Evolutionary conservation across 2,888 invertebrate genomes (phyloP), one percentile per base, ranked within the genome.

Genomic region (Lingula anatina): DNA sequence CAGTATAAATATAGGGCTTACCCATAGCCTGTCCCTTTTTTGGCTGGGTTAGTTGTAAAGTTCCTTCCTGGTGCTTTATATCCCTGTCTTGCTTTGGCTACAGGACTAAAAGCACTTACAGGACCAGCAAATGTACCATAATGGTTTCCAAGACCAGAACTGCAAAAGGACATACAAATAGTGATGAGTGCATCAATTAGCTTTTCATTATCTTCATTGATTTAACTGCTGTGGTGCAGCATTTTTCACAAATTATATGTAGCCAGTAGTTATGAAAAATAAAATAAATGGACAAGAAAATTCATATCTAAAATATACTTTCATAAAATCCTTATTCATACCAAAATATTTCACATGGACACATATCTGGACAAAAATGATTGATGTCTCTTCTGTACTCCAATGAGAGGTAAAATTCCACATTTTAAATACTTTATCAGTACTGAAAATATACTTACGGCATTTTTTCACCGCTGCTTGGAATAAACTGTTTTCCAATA

Each of bases 1-100:
- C 31, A 3, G n/a, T 42, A 25, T 23, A n/a, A 27, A 26, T 18
- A 25, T 5, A 23, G 37, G 38, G 55, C 65, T 55, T 66, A 76
- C 70, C 77, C 77, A 66, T 65, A 77, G 38, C 77, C 77, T 42
- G 76, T 76, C 47, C 77, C 77, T 59, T 57, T 66, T 54, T 75
- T 76, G 12, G 70, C 65, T 28, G 76, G 76, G 51, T 73, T 75
- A 39, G 74, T 75, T 35, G 65, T 51, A 20, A 77, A 60, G 60
- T 77, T 77, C 58, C 68, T 75, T 20, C 66, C 65, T n/a, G 66
- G 53, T 9, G 60, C 40, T 51, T 65, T 65, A 46, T 59, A 58
- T 36, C 60, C 53, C 49, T 62, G 60, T 20, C 60, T 55, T 31
- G 61, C 54, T 50, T 56, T 65, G 3, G 43, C n/a, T 5, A 58